These are phyloP conservation scores for Heliangelus exortis DNA, from an alignment of 2,797 vertebrate genomes.

Conservation along the genomic window DNA sequence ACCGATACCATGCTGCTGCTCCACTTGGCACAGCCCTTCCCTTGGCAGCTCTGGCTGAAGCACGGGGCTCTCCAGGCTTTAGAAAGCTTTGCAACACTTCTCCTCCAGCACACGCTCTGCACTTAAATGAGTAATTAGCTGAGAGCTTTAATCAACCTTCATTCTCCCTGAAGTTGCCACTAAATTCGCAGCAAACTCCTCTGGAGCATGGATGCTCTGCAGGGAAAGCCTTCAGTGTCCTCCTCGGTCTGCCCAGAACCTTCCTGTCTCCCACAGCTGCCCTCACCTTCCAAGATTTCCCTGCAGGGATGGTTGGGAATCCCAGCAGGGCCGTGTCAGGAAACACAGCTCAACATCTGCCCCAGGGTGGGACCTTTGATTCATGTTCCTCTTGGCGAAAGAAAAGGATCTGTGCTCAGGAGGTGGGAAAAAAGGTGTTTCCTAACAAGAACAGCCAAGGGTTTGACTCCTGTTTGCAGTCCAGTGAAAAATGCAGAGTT, in stretches of 20 bases:
- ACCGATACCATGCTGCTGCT: slow-evolving; percentile 44
- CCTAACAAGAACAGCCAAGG: background rate
- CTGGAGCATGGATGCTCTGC: background rate
- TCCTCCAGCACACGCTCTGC: slow-evolving; percentile 32
- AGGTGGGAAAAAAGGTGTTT: background rate
- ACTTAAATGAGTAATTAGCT: slow-evolving; percentile 32
- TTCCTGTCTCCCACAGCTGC: slow-evolving; percentile 15
- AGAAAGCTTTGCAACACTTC: background rate
- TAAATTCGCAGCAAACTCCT: background rate
- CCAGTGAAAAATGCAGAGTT: background rate
- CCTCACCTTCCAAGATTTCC: background rate
- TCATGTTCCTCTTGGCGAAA: background rate
- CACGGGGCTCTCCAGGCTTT: background rate
- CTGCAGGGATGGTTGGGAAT: background rate
- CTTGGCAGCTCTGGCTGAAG: slow-evolving; percentile 27
- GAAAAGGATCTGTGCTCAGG: background rate
- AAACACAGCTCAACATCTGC: slow-evolving; percentile 13
- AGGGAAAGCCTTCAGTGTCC: background rate
- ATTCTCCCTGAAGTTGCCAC: background rate
- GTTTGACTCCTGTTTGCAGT: background rate
- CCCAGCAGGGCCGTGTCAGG: background rate
- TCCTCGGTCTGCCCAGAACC: background rate
- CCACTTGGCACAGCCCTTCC: slow-evolving; percentile 52
- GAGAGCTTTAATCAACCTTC: slow-evolving; percentile 21
- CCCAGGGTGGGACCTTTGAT: background rate